These are phyloP conservation scores for Otolemur crassicaudatus DNA, from an alignment of 2,797 vertebrate species.

Conservation along the genomic window DNA sequence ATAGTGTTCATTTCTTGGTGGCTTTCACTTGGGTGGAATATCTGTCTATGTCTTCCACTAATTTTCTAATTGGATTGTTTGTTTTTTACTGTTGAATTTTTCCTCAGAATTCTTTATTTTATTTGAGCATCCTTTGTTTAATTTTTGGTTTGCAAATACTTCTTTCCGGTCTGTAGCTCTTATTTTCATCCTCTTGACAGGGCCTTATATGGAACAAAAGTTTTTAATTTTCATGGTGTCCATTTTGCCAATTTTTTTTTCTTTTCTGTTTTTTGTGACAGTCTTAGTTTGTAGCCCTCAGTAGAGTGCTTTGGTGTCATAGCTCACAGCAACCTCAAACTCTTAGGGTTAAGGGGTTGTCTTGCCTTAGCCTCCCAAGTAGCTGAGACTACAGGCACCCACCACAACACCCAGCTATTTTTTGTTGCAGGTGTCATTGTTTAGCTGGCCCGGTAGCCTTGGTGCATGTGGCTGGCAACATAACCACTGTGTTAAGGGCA, in stretches of 20 bases:
- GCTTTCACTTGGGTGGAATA: not conserved
- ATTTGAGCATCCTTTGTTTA: not conserved
- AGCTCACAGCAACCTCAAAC: too few species aligned
- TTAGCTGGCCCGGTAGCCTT: too few species aligned
- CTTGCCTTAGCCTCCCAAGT: too few species aligned
- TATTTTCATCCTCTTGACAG: not conserved
- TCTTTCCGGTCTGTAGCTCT: not conserved
- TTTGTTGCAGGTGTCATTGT: too few species aligned
- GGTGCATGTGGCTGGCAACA: too few species aligned
- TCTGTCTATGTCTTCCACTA: not conserved
- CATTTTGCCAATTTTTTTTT: not conserved
- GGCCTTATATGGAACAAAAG: not conserved
- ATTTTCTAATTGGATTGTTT: not conserved
- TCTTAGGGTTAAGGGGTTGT: too few species aligned
- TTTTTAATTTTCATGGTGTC: not conserved
- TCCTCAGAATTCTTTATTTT: not conserved
- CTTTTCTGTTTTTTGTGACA: not conserved
- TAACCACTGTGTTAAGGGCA: too few species aligned
- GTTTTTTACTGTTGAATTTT: not conserved
- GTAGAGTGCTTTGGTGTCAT: too few species aligned
- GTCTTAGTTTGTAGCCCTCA: too few species aligned
- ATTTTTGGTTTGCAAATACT: slow-evolving; percentile 29
- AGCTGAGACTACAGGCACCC: too few species aligned
- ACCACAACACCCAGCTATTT: too few species aligned
- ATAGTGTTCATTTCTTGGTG: not conserved